Base-by-base conservation (phyloP, 2,888 invertebrate genomes). In the Cerastis rubricosa region DNA sequence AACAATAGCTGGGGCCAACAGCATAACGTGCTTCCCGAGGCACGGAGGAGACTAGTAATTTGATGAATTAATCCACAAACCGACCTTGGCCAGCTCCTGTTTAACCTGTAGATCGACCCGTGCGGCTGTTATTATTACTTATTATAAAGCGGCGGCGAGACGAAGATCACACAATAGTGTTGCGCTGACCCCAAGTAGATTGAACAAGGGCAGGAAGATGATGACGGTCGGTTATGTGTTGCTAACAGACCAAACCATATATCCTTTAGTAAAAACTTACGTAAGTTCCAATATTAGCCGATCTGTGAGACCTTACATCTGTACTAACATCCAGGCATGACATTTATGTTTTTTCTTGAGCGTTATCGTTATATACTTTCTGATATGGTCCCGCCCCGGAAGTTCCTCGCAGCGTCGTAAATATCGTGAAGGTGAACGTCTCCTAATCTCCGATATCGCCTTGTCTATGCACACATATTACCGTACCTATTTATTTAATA, bases 391-490 rank as follows among this genome's bases (percentile, higher is more conserved):
- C 29, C 49, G 11, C 35, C 61, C 61, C 63, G 73, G 64, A 54
- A 45, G n/a, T 61, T 25, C 68, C 45, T 14, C 45, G 74, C 45
- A 66, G 57, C 47, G 35, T 19, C 63, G 49, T 78, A 47, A 67
- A 65, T 51, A 72, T 80, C 45, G 45, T 35, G 40, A 54, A 74
- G 81, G 81, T 66, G 29, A 74, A 74, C 65, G 49, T 66, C 51
- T 80, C 25, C 45, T 78, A 47, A 67, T 81, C 75, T 74, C 47
- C 47, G 40, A 63, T 63, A 67, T 75, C 81, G 29, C 59, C n/a
- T n/a, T 49, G 8, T 59, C n/a, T 57, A 43, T 19, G 40, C 43
- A 72, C 29, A 49, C 12, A n/a, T 17, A 35, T n/a, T 12, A 40
- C 14, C 14, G 8, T 22, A 40, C 40, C 40, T 43, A 14, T 61